Evolutionary conservation across 2,113 vertebrate genomes (phyloP).

Genomic region (Protomyctophum bolini): DNA sequence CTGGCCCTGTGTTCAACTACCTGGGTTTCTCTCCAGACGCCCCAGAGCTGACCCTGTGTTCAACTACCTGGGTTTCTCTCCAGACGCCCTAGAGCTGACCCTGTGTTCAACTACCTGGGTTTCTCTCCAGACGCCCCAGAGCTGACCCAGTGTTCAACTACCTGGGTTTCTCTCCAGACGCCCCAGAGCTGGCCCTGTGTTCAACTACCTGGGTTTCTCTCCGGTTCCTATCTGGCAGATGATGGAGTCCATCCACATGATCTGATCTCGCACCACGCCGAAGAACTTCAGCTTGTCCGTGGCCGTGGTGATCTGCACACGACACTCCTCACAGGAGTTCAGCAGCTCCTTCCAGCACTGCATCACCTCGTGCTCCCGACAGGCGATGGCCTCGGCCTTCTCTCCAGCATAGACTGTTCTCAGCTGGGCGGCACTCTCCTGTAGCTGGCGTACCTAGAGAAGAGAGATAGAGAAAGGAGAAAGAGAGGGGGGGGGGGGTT

Average conservation of each 20-base stretch:
- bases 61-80: no score
- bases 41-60: no score
- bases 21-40: no score
- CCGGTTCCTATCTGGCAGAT: constrained; percentile 89
- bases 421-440: constrained; percentile 92
- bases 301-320: constrained; percentile 89
- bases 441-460: constrained; percentile 88
- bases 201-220: constrained; percentile 92
- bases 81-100: no score
- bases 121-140: no score
- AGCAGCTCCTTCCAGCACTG: constrained; percentile 91
- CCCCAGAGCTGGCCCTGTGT: no score
- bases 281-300: constrained; percentile 92
- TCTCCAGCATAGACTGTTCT: constrained; percentile 93
- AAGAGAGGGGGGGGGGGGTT: not conserved
- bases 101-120: no score
- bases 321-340: constrained; percentile 88
- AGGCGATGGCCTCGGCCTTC: constrained; percentile 90
- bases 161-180: no score
- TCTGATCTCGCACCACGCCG: constrained; percentile 84
- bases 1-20: no score
- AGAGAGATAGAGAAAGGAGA: not conserved
- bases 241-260: constrained; percentile 93
- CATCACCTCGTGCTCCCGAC: constrained; percentile 90
- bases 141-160: no score